Evolutionary conservation across 2,888 invertebrate species (phyloP).

Genomic region (Desoria tigrina): DNA sequence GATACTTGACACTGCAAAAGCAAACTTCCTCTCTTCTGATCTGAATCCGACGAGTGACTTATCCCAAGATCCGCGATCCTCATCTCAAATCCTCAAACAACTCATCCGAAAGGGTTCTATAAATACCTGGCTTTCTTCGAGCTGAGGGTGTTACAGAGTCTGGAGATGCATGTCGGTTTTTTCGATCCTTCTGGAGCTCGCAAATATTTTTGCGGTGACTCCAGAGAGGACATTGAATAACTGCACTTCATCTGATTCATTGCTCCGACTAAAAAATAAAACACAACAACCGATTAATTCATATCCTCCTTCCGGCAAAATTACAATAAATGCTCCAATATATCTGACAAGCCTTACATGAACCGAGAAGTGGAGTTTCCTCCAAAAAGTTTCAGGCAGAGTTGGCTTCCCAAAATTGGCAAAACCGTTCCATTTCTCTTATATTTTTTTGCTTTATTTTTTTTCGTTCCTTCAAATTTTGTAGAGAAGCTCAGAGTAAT

Average conservation of each 20-base stretch:
- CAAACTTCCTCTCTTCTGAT: no score
- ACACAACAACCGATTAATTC: constrained; percentile 9
- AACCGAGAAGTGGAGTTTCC: constrained; percentile 49
- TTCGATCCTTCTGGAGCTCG: constrained; percentile 47
- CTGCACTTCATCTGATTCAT: constrained; percentile 53
- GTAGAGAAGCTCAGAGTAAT: constrained; percentile 47
- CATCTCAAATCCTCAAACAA: no score
- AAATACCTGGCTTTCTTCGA: constrained; percentile 48
- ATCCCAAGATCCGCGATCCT: no score
- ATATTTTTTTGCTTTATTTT: background rate
- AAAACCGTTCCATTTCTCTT: constrained; percentile 1
- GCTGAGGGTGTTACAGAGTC: constrained; percentile 44
- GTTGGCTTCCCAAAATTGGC: background rate
- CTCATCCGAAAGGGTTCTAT: no score
- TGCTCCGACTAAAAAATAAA: constrained; percentile 23
- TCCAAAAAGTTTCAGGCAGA: constrained; percentile 13
- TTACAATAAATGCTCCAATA: background rate
- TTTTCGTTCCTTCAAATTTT: constrained; percentile 18
- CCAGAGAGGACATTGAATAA: constrained; percentile 50
- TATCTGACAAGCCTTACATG: constrained; percentile 41
- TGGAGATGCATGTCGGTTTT: constrained; percentile 36
- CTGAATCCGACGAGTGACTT: no score
- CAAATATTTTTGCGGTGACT: constrained; percentile 42
- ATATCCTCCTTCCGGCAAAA: background rate
- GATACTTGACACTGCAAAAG: no score